phyloP scores from a whole-genome alignment of 2,113 vertebrate genomes.

The Salvelinus sp. region DNA sequence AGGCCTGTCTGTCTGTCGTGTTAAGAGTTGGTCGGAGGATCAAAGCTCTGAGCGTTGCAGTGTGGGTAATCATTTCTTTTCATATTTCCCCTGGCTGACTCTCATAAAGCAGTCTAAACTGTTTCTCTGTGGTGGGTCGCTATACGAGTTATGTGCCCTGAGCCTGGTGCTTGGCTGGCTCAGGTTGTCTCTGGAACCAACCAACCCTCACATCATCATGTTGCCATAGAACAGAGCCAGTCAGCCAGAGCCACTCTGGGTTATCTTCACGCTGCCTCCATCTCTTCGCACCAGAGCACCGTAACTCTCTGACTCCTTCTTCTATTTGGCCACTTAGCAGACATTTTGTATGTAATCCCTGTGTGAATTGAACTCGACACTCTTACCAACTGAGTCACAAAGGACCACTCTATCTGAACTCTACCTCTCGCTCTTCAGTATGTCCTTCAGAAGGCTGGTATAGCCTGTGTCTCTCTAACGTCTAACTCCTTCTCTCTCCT shows the following conservation, averaged over 20 bases:
- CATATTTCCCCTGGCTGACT: slow-evolving; percentile 67
- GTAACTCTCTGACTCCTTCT: too few species aligned
- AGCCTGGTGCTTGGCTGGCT: slow-evolving; percentile 43
- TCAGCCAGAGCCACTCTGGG: not conserved
- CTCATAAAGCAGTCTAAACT: slow-evolving; percentile 68
- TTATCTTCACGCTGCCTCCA: not conserved
- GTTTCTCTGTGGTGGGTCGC: slow-evolving; percentile 68
- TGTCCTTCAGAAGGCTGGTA: not conserved
- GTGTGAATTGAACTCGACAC: too few species aligned
- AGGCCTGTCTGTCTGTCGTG: slow-evolving; percentile 35
- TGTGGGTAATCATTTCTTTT: slow-evolving; percentile 63
- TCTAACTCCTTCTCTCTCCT: slow-evolving; percentile 19
- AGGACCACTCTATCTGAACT: not conserved
- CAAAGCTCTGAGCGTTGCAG: slow-evolving; percentile 52
- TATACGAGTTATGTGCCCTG: slow-evolving; percentile 50
- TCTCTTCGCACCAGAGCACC: not conserved
- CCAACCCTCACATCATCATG: slow-evolving; percentile 26
- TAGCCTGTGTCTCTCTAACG: slow-evolving; percentile 45
- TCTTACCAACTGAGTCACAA: too few species aligned
- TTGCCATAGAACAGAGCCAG: not conserved
- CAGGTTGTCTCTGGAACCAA: slow-evolving; percentile 15
- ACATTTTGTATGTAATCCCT: too few species aligned
- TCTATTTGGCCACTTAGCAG: too few species aligned
- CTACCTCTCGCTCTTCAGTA: not conserved
- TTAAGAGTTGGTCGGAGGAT: slow-evolving; percentile 59